Conservation (phyloP, 1,140 invertebrate species). For the Triops longicaudatus region DNA sequence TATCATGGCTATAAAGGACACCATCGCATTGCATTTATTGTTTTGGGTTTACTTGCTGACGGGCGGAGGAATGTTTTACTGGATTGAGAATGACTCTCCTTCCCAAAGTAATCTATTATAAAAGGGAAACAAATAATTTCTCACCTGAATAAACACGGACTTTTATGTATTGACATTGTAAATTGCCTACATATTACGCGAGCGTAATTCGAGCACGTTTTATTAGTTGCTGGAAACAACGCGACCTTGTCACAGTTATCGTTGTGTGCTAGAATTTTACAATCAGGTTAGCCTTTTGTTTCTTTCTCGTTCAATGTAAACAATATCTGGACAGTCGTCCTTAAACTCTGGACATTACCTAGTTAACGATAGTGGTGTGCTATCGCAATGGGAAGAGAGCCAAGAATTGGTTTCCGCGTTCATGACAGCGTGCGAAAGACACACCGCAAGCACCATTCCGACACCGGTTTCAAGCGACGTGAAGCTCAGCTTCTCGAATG, state of each 20-base stretch:
- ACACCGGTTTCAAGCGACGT: no score
- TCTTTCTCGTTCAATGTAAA: neutral
- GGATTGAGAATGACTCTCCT: neutral
- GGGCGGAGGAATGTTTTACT: slow-evolving; percentile 20
- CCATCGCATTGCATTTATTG: slow-evolving; percentile 18
- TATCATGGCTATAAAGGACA: slow-evolving; percentile 17
- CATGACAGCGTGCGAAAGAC: neutral
- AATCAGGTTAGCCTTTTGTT: neutral
- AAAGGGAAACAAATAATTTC: neutral
- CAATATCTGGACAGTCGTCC: neutral
- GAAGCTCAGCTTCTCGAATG: slow-evolving; percentile 47
- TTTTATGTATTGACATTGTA: neutral
- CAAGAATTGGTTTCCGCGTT: neutral
- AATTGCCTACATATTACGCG: neutral
- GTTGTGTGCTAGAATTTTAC: neutral
- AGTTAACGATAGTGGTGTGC: neutral
- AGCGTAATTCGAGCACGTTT: neutral
- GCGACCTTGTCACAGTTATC: neutral
- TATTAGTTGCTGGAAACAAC: neutral
- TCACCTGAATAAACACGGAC: neutral
- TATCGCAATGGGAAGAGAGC: neutral
- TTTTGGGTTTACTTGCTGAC: slow-evolving; percentile 24
- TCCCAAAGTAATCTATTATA: no score
- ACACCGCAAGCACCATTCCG: neutral
- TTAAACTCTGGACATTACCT: neutral